Evolutionary conservation across 2,113 vertebrate species (phyloP), one percentile per base, ranked within the genome.

Genomic region (Arizona elegans): DNA sequence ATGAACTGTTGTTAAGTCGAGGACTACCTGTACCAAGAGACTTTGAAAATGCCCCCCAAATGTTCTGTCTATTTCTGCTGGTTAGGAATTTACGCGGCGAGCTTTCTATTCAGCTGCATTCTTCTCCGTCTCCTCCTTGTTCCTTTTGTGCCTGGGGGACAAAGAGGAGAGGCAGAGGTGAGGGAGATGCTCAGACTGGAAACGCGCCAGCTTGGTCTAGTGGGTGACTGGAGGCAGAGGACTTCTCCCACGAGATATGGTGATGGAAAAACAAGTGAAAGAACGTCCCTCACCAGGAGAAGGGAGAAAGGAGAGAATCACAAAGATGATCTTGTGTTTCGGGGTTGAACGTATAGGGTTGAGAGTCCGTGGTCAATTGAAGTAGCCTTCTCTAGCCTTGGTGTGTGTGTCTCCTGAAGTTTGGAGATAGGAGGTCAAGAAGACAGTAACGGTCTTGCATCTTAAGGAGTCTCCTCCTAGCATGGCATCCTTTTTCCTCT

Each of bases 241-340:
- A 33, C 89, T 17, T 19, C 26, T 89, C 92, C 38, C 92, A 29
- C 7, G 92, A 89, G 92, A 33, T 85, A 24, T 1, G 55, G 53
- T 1, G 26, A 12, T 58, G 65, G 88, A 92, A 89, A 92, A 92
- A 90, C 92, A 92, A 85, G 92, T 11, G 1, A 52, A 85, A 62
- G 65, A 55, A 75, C 3, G 0, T 12, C 47, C 23, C 53, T 47
- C 10, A 2, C 8, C 17, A 8, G 33, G 87, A 89, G 53, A 43
- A 81, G 6, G 21, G 33, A 87, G 33, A 87, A n/a, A 33, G 29
- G 11, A 56, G n/a, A 53, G 26, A 62, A 38, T 54, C 29, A 21
- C 47, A 33, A 10, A 15, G 13, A 70, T 47, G n/a, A 47, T 58
- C n/a, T 43, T 33, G n/a, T 75, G 65, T 33, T 75, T 75, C 1